Evolutionary conservation across 2,797 vertebrate species (phyloP).

Genomic region (Malacoraja senta): DNA sequence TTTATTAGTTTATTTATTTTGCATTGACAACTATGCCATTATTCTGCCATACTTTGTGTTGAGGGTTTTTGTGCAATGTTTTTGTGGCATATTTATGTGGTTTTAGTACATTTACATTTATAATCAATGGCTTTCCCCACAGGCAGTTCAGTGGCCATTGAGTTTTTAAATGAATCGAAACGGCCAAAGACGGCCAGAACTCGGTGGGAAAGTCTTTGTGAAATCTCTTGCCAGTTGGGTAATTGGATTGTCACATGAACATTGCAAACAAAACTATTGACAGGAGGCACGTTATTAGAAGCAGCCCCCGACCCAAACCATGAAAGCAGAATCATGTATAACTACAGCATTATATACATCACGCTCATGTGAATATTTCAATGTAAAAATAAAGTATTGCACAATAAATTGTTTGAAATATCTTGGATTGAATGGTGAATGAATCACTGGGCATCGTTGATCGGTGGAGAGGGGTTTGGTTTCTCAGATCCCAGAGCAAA

Average conservation of each 20-base stretch:
- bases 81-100: constrained; percentile 15
- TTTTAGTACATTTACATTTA: not conserved
- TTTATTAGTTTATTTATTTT: constrained; percentile 36
- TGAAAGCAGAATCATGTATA: constrained; percentile 23
- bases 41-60: constrained; percentile 23
- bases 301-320: not conserved
- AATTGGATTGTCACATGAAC: not conserved
- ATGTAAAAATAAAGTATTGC: constrained; percentile 26
- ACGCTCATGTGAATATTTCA: not conserved
- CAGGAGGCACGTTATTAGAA: not conserved
- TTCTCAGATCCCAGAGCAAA: too few relatives aligned
- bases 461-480: not conserved
- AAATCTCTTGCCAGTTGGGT: not conserved
- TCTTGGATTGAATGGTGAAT: not conserved
- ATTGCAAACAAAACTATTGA: not conserved
- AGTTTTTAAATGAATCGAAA: not conserved
- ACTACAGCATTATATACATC: constrained; percentile 26
- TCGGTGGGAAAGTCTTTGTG: not conserved
- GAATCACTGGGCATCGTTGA: too few relatives aligned
- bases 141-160: not conserved
- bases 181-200: not conserved
- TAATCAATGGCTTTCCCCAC: not conserved
- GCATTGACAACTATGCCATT: not conserved
- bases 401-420: not conserved
- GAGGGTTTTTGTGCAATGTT: constrained; percentile 37